A percentile compares a stretch with the other conserved stretches of the same genome.
Evolutionary conservation across 2,888 invertebrate genomes (phyloP).

Genomic region (Hemaris fuciformis): DNA sequence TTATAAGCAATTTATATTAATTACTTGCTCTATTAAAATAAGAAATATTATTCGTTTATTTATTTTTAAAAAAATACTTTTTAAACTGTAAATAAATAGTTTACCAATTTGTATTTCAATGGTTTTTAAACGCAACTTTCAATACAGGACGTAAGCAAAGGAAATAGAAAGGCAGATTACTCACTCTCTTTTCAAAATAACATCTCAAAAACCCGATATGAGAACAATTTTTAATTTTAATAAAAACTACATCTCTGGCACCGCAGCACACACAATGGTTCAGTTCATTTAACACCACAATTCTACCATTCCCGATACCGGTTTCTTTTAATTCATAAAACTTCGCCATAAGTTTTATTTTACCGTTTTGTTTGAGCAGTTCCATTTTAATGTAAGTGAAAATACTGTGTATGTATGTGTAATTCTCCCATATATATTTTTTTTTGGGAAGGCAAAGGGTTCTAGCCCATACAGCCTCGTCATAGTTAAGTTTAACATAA

Average conservation of each 20-base stretch:
- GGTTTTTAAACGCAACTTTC: no score
- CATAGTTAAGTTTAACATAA: no score
- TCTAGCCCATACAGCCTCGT: no score
- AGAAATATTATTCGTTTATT: no score
- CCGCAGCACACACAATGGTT: not conserved
- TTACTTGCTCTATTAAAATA: no score
- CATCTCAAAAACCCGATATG: not conserved
- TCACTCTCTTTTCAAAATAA: not conserved
- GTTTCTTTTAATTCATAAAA: not conserved
- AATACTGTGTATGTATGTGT: no score
- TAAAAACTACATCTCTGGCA: not conserved
- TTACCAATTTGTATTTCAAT: no score
- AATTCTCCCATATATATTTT: no score
- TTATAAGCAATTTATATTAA: no score
- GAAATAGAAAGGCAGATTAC: not conserved
- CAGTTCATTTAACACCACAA: not conserved
- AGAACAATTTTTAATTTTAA: not conserved
- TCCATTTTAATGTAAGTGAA: not conserved
- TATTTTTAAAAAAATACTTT: no score
- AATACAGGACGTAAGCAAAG: not conserved
- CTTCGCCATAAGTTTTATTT: not conserved
- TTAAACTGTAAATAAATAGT: no score
- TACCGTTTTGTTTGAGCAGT: not conserved
- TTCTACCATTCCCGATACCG: not conserved
- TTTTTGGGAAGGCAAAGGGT: no score